These are phyloP conservation scores for Tubiluchus corallicola DNA, from an alignment of 2,888 invertebrate species.

Conservation along the genomic window DNA sequence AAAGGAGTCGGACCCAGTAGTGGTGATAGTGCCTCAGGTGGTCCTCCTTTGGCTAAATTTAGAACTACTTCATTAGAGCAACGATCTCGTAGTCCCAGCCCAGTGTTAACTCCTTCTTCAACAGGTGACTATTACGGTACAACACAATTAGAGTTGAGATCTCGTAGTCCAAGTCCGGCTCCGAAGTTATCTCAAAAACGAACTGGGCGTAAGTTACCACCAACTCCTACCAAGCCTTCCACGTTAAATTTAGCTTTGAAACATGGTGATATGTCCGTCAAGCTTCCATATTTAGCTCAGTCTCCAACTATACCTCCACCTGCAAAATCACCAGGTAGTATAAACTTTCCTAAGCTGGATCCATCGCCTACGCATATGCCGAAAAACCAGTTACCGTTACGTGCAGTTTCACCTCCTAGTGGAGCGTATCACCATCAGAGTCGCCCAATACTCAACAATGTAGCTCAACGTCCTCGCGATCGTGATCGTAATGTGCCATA, in stretches of 20 bases:
- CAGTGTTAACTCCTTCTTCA: conserved; percentile 31
- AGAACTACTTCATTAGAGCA: conserved; percentile 29
- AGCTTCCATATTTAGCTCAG: background rate
- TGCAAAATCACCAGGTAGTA: conserved; percentile 22
- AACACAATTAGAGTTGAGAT: conserved; percentile 31
- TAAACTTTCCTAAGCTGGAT: conserved; percentile 82
- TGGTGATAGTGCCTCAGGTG: conserved; percentile 7
- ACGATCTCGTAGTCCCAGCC: conserved; percentile 54
- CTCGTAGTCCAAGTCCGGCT: conserved; percentile 31
- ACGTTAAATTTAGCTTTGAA: conserved; percentile 37
- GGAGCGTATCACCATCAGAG: no score
- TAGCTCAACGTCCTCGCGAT: no score
- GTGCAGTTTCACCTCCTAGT: no score
- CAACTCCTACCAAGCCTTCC: conserved; percentile 81
- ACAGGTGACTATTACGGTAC: conserved; percentile 30
- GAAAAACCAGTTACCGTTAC: conserved; percentile 12
- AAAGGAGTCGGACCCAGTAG: no score
- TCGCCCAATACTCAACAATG: no score
- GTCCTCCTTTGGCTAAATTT: conserved; percentile 5
- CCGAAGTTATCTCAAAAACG: background rate
- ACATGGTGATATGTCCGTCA: background rate
- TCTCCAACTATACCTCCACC: background rate
- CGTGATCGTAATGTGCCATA: no score
- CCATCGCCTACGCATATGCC: conserved; percentile 68
- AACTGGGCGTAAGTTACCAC: conserved; percentile 49